Evolutionary conservation across 2,797 vertebrate genomes (phyloP), one percentile per base, ranked within the genome.

Genomic region (Carapus acus): DNA sequence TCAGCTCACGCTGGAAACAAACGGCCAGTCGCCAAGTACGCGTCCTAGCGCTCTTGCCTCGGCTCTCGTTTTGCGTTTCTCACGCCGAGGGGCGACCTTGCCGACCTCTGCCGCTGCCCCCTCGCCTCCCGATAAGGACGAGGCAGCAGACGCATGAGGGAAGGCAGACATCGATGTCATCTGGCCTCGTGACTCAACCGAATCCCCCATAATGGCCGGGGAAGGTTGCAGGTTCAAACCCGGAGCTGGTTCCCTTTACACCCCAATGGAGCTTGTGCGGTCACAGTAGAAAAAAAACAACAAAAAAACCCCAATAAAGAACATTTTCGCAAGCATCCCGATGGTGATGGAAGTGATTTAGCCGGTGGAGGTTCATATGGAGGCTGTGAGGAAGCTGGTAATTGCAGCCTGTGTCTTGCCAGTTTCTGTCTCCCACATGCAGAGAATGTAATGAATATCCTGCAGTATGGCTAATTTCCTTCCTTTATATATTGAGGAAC

Each of bases 401-500:
- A 65, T 24, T 43, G 18, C 31, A 47, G 47, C 40, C 36, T 49
- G 38, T 1, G 14, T 59, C 31, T 39, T 52, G 31, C 54, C 61
- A 8, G 47, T 62, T 63, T 58, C 44, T 58, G 58, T 51, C 7
- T 19, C 19, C 19, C 44, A 43, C 61, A 58, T 56, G 34, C 27
- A 1, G 45, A 57, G 41, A 58, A 57, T 55, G n/a, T 19, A 65
- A 68, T 61, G 19, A 73, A 44, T 33, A 45, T 56, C 39, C 61
- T 50, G 43, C 45, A 22, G 19, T 48, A 39, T 33, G 29, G 42
- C 17, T 39, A 41, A 43, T 57, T 21, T 56, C 16, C 20, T 52
- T 62, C 22, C 21, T 43, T 60, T 45, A n/a, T 50, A 38, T 19
- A 52, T 31, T 0, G 33, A 43, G 4, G 8, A 69, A 36, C 8